Conservation (phyloP, 2,888 invertebrate species). For the Antitype chi region DNA sequence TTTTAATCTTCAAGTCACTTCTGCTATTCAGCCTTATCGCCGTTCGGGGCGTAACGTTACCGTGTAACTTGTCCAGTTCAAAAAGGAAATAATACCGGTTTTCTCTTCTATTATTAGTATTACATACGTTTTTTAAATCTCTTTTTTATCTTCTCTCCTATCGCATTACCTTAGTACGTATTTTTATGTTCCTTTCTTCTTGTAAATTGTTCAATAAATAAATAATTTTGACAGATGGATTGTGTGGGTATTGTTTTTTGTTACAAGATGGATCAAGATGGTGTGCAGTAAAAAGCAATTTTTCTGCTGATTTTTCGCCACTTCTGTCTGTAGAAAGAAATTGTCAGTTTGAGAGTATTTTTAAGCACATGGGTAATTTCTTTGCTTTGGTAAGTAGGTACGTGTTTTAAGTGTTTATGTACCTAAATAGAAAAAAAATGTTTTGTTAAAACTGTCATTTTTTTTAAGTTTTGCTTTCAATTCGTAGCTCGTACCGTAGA, state of each 20-base stretch:
- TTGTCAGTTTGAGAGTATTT: neutral
- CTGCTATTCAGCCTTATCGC: neutral
- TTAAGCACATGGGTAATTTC: neutral
- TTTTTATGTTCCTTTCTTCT: too few species aligned
- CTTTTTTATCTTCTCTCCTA: too few species aligned
- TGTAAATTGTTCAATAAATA: too few species aligned
- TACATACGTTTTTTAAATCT: too few species aligned
- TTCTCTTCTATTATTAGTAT: too few species aligned
- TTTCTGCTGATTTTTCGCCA: neutral
- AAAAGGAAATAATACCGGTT: neutral
- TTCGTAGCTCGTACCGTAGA: neutral
- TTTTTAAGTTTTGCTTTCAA: neutral
- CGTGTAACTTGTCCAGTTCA: neutral
- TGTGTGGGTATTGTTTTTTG: neutral
- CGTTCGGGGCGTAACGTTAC: neutral
- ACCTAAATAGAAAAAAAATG: too few species aligned
- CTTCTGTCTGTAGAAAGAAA: neutral
- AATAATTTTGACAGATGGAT: neutral
- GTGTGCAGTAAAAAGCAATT: neutral
- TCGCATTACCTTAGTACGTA: too few species aligned
- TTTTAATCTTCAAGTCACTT: conserved; percentile 24
- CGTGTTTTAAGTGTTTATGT: neutral
- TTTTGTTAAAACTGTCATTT: too few species aligned
- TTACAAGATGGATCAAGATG: neutral
- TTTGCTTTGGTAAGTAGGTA: neutral